phyloP scores from a whole-genome alignment of 2,113 vertebrate genomes.

The cattle (Bos taurus) region DNA sequence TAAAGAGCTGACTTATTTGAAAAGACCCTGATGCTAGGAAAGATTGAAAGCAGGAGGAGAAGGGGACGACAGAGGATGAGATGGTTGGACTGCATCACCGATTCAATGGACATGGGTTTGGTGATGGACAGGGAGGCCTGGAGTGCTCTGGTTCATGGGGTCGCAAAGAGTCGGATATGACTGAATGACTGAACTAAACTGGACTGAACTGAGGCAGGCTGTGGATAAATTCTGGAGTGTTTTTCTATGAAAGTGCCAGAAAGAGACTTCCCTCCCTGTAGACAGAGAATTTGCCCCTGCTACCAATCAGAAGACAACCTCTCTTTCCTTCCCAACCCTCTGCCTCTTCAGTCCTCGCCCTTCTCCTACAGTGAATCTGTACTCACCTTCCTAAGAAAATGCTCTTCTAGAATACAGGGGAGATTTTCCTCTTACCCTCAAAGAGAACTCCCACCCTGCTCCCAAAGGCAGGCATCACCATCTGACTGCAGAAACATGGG shows the following conservation, averaged over 20 bases:
- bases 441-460: slow-evolving; percentile 82
- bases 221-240: slow-evolving; percentile 79
- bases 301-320: slow-evolving; percentile 74
- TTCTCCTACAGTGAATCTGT: slow-evolving; percentile 82
- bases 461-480: slow-evolving; percentile 80
- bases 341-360: slow-evolving; percentile 83
- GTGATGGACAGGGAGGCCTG: not conserved
- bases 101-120: not conserved
- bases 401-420: slow-evolving; percentile 90
- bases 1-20: not conserved
- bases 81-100: not conserved
- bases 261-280: slow-evolving; percentile 82
- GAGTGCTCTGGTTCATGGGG: not conserved
- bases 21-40: not conserved
- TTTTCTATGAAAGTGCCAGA: slow-evolving; percentile 81
- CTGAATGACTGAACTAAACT: not conserved
- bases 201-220: slow-evolving; percentile 69
- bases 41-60: not conserved
- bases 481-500: slow-evolving; percentile 80
- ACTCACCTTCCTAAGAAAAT: slow-evolving; percentile 85
- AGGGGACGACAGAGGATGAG: not conserved
- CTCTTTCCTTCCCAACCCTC: slow-evolving; percentile 71
- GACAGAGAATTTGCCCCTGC: slow-evolving; percentile 84
- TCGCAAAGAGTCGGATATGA: fast-evolving
- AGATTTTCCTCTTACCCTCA: slow-evolving; percentile 87